A percentile compares a stretch with the other conserved stretches of the same genome.
phyloP scores from a whole-genome alignment of 2,113 vertebrate genomes.

The Eonycteris spelaea region DNA sequence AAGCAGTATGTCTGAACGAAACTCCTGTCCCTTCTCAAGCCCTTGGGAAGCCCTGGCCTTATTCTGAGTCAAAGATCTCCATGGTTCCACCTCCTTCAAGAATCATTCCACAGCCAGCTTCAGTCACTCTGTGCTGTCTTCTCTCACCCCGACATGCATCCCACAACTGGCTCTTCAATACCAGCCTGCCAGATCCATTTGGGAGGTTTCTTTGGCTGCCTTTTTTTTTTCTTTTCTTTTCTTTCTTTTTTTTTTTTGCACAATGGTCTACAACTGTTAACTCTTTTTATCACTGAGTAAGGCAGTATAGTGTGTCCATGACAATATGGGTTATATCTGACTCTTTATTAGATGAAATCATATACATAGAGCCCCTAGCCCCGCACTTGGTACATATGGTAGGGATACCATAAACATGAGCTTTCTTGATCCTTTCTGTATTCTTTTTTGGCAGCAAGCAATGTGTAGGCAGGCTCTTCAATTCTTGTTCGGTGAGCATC shows the following conservation, averaged over 20 bases:
- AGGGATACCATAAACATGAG: neutral
- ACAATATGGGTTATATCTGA: neutral
- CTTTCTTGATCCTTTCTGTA: neutral
- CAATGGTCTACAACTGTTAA: neutral
- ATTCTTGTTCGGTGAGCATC: neutral
- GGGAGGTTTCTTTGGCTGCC: neutral
- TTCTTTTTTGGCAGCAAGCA: neutral
- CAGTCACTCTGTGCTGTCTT: neutral
- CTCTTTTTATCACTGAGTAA: neutral
- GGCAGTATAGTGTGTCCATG: neutral
- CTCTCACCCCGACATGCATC: fast-evolving
- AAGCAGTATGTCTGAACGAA: neutral
- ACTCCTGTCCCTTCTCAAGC: neutral
- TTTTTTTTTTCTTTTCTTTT: neutral
- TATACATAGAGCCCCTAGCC: neutral
- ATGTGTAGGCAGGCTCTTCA: neutral
- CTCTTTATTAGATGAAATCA: neutral
- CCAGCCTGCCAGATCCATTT: neutral
- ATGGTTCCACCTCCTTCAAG: neutral
- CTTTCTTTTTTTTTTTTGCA: neutral
- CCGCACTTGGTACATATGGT: neutral
- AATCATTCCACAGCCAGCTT: neutral
- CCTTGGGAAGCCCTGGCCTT: neutral
- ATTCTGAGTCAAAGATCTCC: neutral
- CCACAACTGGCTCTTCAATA: neutral